These are phyloP conservation scores for Phoeniculus purpureus DNA, from an alignment of 2,797 vertebrate species.

Conservation along the genomic window DNA sequence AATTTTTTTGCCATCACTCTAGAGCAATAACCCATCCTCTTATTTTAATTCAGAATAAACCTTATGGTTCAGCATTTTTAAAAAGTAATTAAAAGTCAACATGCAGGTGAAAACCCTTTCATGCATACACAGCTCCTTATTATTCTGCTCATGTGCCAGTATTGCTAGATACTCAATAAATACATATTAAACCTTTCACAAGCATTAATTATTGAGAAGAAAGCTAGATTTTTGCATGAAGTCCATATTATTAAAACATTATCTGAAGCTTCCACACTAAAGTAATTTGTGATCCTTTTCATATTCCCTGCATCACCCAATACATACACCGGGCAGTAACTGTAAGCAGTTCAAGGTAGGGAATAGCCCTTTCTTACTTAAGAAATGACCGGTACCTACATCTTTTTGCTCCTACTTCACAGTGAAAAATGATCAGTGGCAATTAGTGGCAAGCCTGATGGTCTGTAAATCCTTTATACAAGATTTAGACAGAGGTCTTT, in stretches of 20 bases:
- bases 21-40: conserved; percentile 13
- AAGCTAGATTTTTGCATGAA: conserved; percentile 19
- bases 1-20: background rate
- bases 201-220: conserved; percentile 21
- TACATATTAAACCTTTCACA: conserved; percentile 6
- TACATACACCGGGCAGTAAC: background rate
- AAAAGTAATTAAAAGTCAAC: conserved; percentile 13
- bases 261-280: conserved; percentile 19
- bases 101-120: background rate
- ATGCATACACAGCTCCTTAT: background rate
- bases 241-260: conserved; percentile 18
- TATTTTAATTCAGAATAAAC: conserved; percentile 36
- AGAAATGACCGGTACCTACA: background rate
- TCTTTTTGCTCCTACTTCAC: background rate
- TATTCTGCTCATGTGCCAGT: background rate
- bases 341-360: background rate
- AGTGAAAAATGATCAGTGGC: background rate
- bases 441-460: background rate
- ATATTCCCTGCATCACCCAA: background rate
- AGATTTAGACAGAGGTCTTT: background rate
- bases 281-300: conserved; percentile 15
- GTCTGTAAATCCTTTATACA: background rate
- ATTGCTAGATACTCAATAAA: conserved; percentile 12
- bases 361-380: background rate
- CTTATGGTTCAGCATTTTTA: background rate